Evolutionary conservation across 2,797 vertebrate genomes (phyloP).

Genomic region (Enteromius argenteus): DNA sequence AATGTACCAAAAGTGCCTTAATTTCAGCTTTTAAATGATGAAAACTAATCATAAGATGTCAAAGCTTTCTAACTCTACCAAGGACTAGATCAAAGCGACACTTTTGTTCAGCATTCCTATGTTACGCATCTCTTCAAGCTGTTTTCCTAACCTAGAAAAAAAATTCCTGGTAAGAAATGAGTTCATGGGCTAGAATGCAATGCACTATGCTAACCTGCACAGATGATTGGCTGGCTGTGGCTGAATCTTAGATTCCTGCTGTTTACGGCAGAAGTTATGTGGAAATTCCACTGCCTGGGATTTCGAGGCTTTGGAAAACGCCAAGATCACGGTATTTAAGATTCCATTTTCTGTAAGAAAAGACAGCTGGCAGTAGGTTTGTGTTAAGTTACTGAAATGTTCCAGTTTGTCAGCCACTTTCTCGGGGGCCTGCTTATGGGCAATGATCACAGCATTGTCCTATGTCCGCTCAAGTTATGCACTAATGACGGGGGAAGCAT

Average conservation of each 20-base stretch:
- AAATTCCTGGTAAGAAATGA: constrained; percentile 34
- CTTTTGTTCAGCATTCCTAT: constrained; percentile 49
- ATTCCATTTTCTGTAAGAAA: constrained; percentile 50
- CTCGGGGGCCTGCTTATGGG: constrained; percentile 10
- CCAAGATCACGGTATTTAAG: constrained; percentile 38
- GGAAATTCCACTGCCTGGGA: constrained; percentile 36
- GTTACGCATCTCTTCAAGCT: constrained; percentile 40
- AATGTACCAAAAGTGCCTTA: constrained; percentile 16
- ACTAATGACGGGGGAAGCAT: constrained; percentile 56
- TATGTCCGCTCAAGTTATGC: constrained; percentile 15
- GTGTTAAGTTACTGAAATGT: constrained; percentile 38
- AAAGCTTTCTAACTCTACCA: constrained; percentile 51
- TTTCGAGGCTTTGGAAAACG: constrained; percentile 55
- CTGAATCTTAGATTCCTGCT: constrained; percentile 19
- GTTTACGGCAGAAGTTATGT: constrained; percentile 33
- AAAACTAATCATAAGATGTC: constrained; percentile 37
- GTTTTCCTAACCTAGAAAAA: constrained; percentile 41
- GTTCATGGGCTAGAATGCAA: constrained; percentile 33
- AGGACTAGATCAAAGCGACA: constrained; percentile 53
- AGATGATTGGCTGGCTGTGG: constrained; percentile 32
- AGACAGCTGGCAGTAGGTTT: constrained; percentile 60
- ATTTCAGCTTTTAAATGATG: constrained; percentile 14
- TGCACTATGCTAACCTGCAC: constrained; percentile 46
- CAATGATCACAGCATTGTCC: constrained; percentile 31
- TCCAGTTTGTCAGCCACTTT: constrained; percentile 43